Evolutionary conservation across 2,888 invertebrate species (phyloP).

Genomic region (Drosophila kuntzei): DNA sequence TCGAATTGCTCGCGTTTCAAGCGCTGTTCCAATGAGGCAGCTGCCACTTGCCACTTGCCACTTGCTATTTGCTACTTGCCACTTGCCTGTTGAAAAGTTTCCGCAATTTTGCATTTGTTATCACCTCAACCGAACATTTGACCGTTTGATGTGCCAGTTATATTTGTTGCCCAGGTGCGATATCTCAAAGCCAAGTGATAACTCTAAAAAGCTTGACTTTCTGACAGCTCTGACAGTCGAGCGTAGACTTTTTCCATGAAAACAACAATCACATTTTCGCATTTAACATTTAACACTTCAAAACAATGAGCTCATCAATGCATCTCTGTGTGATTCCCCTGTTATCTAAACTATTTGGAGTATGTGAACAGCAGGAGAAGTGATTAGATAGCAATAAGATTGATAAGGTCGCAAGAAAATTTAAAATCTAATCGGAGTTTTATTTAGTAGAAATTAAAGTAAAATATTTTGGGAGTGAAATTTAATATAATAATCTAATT

Average conservation of each 20-base stretch:
- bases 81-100: slow-evolving; percentile 53
- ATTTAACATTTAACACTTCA: slow-evolving; percentile 29
- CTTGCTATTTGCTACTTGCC: slow-evolving; percentile 38
- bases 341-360: slow-evolving; percentile 26
- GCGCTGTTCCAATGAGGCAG: slow-evolving; percentile 23
- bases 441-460: neutral
- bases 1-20: slow-evolving; percentile 46
- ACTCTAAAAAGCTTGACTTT: slow-evolving; percentile 15
- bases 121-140: slow-evolving; percentile 52
- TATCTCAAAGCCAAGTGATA: slow-evolving; percentile 48
- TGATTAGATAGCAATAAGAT: slow-evolving; percentile 33
- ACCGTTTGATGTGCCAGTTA: slow-evolving; percentile 68
- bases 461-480: neutral
- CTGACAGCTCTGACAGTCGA: slow-evolving; percentile 3
- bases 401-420: slow-evolving; percentile 5
- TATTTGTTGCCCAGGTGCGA: slow-evolving; percentile 54
- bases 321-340: slow-evolving; percentile 16
- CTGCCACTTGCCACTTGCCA: slow-evolving; percentile 50
- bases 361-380: neutral
- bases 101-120: slow-evolving; percentile 75
- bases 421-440: neutral
- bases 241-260: neutral
- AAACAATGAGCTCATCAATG: slow-evolving; percentile 45
- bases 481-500: no score
- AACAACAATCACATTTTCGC: slow-evolving; percentile 20